These are phyloP conservation scores for Drosophila kanekoi DNA, from an alignment of 2,888 invertebrate species.

Conservation along the genomic window DNA sequence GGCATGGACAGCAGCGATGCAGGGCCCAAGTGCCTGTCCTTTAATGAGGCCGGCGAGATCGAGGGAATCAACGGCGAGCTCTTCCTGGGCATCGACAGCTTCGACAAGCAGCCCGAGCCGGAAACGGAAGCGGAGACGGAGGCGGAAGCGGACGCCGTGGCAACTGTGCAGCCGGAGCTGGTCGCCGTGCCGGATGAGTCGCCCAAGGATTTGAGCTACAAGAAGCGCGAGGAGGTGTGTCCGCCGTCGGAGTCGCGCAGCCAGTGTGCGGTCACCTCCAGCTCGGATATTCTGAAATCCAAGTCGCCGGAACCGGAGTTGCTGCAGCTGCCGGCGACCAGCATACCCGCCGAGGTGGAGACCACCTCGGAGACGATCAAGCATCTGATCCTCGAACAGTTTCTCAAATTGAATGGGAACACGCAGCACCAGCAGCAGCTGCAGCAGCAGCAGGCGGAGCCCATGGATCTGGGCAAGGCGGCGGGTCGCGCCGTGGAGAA, in stretches of 20 bases:
- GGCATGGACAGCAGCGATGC: constrained; percentile 86
- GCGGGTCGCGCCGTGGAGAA: constrained; percentile 84
- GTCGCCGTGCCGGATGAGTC: constrained; percentile 85
- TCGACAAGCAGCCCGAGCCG: constrained; percentile 68
- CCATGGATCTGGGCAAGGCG: constrained; percentile 88
- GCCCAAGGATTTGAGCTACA: constrained; percentile 88
- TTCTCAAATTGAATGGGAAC: constrained; percentile 77
- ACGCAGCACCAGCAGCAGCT: constrained; percentile 83
- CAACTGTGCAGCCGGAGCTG: constrained; percentile 82
- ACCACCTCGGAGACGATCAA: constrained; percentile 88
- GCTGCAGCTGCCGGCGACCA: constrained; percentile 85
- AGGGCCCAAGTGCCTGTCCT: constrained; percentile 84
- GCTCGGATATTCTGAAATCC: constrained; percentile 90
- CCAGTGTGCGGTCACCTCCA: constrained; percentile 88
- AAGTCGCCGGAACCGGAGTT: constrained; percentile 86
- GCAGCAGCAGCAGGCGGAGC: constrained; percentile 87
- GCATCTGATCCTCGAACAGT: constrained; percentile 80
- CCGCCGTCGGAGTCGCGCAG: constrained; percentile 78
- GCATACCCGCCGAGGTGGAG: constrained; percentile 85
- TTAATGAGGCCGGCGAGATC: constrained; percentile 85
- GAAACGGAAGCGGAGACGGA: constrained; percentile 13
- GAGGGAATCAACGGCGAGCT: constrained; percentile 83
- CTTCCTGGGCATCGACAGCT: constrained; percentile 78
- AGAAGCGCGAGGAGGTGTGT: constrained; percentile 85
- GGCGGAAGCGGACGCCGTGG: neutral